phyloP scores from a whole-genome alignment of 1,140 invertebrate species.

The Lepidurus packardi region DNA sequence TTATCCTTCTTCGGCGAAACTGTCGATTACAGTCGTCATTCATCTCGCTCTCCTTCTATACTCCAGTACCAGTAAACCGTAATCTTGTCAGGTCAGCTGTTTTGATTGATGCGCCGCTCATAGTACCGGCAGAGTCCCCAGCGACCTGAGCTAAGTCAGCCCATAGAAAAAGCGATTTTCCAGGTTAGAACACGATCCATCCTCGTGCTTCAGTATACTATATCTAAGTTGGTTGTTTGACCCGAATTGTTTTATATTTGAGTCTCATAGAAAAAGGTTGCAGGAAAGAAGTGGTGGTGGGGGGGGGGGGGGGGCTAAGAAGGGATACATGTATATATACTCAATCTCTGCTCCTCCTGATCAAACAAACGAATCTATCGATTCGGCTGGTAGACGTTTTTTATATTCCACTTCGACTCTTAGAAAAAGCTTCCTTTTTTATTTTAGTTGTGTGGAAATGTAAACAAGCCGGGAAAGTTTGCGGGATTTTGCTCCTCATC shows the following conservation, averaged over 20 bases:
- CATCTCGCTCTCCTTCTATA: not conserved
- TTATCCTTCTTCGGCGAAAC: not conserved
- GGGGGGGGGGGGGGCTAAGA: too few species aligned
- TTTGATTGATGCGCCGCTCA: constrained; percentile 7
- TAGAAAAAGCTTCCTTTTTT: not conserved
- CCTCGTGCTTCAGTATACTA: too few species aligned
- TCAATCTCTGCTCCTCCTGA: too few species aligned
- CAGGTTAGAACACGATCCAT: too few species aligned
- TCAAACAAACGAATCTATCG: too few species aligned
- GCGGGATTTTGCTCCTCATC: not conserved
- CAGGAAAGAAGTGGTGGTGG: too few species aligned
- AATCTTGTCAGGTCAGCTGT: constrained; percentile 14
- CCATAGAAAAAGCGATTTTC: not conserved
- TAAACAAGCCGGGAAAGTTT: not conserved
- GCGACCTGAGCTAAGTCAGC: not conserved
- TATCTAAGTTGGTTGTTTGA: too few species aligned
- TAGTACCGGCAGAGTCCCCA: not conserved
- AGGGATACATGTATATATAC: too few species aligned
- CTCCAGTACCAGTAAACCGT: not conserved
- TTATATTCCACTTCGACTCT: not conserved
- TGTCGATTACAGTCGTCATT: not conserved
- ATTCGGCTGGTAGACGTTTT: not conserved
- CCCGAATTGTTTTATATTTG: too few species aligned
- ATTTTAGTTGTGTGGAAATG: not conserved
- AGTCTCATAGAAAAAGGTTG: too few species aligned